phyloP scores from a whole-genome alignment of 1,140 invertebrate species.

The Drosophila obscura region DNA sequence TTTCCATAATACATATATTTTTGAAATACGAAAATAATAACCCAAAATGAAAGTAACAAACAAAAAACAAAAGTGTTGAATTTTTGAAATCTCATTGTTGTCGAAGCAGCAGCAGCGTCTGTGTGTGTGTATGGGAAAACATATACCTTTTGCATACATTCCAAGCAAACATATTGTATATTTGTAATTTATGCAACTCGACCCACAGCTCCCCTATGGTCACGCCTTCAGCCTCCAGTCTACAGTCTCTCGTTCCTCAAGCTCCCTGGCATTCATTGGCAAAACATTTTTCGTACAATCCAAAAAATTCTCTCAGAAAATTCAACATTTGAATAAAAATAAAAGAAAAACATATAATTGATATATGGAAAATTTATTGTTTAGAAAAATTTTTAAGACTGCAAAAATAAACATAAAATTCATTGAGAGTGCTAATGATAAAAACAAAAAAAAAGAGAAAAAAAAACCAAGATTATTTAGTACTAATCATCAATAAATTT shows the following conservation, averaged over 20 bases:
- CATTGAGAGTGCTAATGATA: constrained; percentile 76
- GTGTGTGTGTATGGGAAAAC: constrained; percentile 34
- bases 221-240: background rate
- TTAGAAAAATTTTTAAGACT: constrained; percentile 83
- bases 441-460: constrained; percentile 42
- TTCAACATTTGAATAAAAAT: constrained; percentile 53
- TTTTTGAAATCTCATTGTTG: constrained; percentile 79
- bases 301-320: constrained; percentile 63
- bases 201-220: constrained; percentile 10
- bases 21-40: constrained; percentile 57
- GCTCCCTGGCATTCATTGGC: constrained; percentile 56
- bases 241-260: constrained; percentile 12
- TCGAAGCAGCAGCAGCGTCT: constrained; percentile 40
- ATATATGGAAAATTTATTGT: constrained; percentile 78
- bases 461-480: constrained; percentile 67
- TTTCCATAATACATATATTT: constrained; percentile 82
- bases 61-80: constrained; percentile 55
- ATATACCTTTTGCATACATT: constrained; percentile 37
- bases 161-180: constrained; percentile 42
- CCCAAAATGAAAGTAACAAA: constrained; percentile 31
- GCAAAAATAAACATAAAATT: constrained; percentile 76
- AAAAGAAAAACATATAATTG: constrained; percentile 43
- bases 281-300: constrained; percentile 43
- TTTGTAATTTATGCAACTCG: constrained; percentile 46
- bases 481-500: constrained; percentile 78